Evolutionary conservation across 2,797 vertebrate genomes (phyloP).

Genomic region (Esox lucius): DNA sequence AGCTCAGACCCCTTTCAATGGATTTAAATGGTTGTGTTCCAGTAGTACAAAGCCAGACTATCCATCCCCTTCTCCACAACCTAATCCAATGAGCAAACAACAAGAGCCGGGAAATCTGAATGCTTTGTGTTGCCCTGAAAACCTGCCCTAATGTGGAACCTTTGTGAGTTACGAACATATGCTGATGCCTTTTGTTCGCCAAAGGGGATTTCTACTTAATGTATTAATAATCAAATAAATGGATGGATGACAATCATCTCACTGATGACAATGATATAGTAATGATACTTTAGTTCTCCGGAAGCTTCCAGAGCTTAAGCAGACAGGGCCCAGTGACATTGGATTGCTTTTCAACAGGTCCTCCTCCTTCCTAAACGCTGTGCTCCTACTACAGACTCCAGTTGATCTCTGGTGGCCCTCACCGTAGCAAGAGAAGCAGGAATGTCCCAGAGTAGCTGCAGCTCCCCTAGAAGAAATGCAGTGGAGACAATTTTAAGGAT

Average conservation of each 20-base stretch:
- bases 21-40: constrained; percentile 57
- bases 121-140: constrained; percentile 40
- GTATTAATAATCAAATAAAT: neutral
- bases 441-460: neutral
- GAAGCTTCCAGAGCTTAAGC: neutral
- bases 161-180: constrained; percentile 25
- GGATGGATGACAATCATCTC: neutral
- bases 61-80: constrained; percentile 38
- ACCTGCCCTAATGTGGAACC: constrained; percentile 25
- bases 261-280: constrained; percentile 4
- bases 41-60: constrained; percentile 54
- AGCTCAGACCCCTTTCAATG: constrained; percentile 53
- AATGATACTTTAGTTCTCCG: neutral
- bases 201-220: constrained; percentile 3
- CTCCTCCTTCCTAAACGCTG: neutral
- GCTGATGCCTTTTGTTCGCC: neutral
- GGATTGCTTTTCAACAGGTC: neutral
- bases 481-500: constrained; percentile 32
- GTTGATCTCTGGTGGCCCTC: neutral
- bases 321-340: neutral
- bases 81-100: constrained; percentile 65
- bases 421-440: neutral
- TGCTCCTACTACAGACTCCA: constrained; percentile 9
- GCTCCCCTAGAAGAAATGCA: constrained; percentile 25
- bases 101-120: constrained; percentile 10